Conservation (phyloP, 2,888 invertebrate species). For the Lasius platythorax region DNA sequence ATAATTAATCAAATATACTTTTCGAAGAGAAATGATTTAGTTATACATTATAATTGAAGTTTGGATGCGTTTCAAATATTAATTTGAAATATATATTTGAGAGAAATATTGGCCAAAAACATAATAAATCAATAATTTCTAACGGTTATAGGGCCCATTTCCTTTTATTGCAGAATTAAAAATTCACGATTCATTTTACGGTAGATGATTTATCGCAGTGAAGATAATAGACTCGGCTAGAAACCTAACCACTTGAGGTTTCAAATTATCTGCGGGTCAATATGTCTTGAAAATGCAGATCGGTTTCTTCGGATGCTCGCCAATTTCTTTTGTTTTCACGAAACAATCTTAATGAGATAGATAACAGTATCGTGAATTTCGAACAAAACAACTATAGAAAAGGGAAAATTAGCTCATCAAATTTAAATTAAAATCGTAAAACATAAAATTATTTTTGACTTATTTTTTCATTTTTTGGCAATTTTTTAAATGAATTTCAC, state of each 20-base stretch:
- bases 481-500: neutral
- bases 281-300: conserved; percentile 55
- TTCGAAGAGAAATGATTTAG: neutral
- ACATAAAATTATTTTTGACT: neutral
- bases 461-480: neutral
- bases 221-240: conserved; percentile 38
- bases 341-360: neutral
- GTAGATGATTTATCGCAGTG: conserved; percentile 59
- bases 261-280: conserved; percentile 48
- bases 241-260: conserved; percentile 8
- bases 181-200: conserved; percentile 64
- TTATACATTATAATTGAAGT: neutral
- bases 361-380: neutral
- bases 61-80: neutral
- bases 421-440: neutral
- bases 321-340: conserved; percentile 12
- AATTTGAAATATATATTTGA: neutral
- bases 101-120: conserved; percentile 1
- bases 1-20: conserved; percentile 4
- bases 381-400: neutral
- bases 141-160: neutral
- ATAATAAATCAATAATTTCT: conserved; percentile 22
- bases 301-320: conserved; percentile 24
- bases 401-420: neutral
- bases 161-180: conserved; percentile 37